Evolutionary conservation across 2,797 vertebrate genomes (phyloP).

Genomic region (Diceros bicornis): DNA sequence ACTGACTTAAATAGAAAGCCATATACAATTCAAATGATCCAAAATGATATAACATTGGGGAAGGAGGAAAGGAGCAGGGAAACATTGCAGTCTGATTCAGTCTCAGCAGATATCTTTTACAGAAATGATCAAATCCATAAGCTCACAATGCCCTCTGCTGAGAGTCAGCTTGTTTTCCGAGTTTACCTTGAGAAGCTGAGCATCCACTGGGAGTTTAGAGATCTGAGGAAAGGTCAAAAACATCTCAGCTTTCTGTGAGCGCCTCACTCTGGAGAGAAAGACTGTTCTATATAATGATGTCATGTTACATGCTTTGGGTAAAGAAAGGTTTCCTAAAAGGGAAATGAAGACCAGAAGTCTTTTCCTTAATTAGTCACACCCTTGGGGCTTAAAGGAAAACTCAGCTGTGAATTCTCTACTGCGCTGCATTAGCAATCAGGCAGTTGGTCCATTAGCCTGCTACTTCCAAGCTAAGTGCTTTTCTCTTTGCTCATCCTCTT

Average conservation of each 20-base stretch:
- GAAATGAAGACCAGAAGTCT: not conserved
- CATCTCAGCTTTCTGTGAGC: not conserved
- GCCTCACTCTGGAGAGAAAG: not conserved
- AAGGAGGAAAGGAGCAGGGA: constrained; percentile 57
- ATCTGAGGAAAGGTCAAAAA: not conserved
- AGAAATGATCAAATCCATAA: not conserved
- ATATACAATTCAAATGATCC: constrained; percentile 84
- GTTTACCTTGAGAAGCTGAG: not conserved
- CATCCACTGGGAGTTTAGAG: not conserved
- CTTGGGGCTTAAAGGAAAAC: constrained; percentile 6
- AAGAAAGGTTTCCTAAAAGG: constrained; percentile 47
- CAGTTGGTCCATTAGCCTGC: not conserved
- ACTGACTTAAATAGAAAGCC: constrained; percentile 89
- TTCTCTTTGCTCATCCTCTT: not conserved
- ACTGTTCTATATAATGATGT: not conserved
- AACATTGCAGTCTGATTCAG: constrained; percentile 26
- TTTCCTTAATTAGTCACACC: constrained; percentile 46
- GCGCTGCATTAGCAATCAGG: not conserved
- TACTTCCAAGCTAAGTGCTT: not conserved
- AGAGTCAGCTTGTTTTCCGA: constrained; percentile 38
- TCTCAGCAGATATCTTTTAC: not conserved
- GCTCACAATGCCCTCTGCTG: constrained; percentile 89
- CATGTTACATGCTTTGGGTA: constrained; percentile 4
- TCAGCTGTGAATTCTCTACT: not conserved
- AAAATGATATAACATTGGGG: constrained; percentile 73